A percentile compares a stretch with the other conserved stretches of the same genome.
phyloP scores from a whole-genome alignment of 2,888 invertebrate genomes.

The Lottia gigantea region DNA sequence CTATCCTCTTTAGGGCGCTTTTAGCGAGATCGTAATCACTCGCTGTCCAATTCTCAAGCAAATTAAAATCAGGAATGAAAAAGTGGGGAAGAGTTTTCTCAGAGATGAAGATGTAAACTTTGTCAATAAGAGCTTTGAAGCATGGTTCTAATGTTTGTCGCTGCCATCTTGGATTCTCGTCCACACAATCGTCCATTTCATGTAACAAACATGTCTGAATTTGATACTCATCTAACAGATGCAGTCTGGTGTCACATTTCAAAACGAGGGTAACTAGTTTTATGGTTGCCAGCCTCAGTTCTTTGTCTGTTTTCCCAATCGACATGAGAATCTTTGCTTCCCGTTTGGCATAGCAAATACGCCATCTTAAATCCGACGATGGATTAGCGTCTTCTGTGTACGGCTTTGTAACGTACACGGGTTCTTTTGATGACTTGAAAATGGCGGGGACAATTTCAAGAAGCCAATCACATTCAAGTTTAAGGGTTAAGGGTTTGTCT shows the following conservation, averaged over 20 bases:
- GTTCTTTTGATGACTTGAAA: conserved; percentile 31
- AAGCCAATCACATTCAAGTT: conserved; percentile 19
- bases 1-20: conserved; percentile 41
- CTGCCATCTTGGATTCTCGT: conserved; percentile 59
- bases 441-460: conserved; percentile 26
- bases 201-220: conserved; percentile 57
- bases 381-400: conserved; percentile 42
- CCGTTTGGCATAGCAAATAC: conserved; percentile 31
- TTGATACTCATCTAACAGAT: conserved; percentile 48
- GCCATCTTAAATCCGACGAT: conserved; percentile 43
- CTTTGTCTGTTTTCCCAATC: conserved; percentile 44
- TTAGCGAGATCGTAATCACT: conserved; percentile 39
- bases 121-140: conserved; percentile 45
- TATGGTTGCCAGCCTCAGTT: conserved; percentile 40
- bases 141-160: conserved; percentile 45
- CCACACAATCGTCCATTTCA: conserved; percentile 54
- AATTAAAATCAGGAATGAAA: conserved; percentile 48
- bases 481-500: conserved; percentile 7
- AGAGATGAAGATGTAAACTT: conserved; percentile 43
- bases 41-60: conserved; percentile 42
- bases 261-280: conserved; percentile 38
- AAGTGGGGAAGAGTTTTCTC: conserved; percentile 52
- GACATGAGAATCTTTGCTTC: conserved; percentile 40
- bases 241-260: conserved; percentile 42
- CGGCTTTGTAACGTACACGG: conserved; percentile 26